These are phyloP conservation scores for Eutrigla gurnardus DNA, from an alignment of 2,797 vertebrate genomes.

Conservation along the genomic window DNA sequence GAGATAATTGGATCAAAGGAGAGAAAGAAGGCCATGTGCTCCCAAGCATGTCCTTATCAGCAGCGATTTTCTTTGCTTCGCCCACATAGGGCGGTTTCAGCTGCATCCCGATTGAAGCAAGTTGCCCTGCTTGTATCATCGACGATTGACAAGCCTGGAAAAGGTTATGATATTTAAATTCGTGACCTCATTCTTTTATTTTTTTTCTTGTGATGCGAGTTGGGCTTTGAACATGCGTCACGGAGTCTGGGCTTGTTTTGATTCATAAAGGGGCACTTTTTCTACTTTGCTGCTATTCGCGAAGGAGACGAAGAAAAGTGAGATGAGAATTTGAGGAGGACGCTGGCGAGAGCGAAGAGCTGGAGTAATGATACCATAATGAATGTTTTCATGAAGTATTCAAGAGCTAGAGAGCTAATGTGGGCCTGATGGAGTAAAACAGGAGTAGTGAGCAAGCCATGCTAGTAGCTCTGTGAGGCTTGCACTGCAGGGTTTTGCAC, in stretches of 20 bases:
- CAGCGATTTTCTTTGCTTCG: conserved; percentile 62
- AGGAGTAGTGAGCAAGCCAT: neutral
- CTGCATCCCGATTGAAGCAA: conserved; percentile 64
- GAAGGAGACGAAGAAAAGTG: conserved; percentile 38
- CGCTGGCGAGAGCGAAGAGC: conserved; percentile 3
- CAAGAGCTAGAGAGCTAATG: conserved; percentile 5
- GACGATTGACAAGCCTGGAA: conserved; percentile 75
- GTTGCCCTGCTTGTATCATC: conserved; percentile 43
- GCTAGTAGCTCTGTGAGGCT: neutral
- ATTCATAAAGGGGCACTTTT: conserved; percentile 49
- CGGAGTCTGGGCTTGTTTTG: conserved; percentile 42
- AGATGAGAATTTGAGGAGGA: conserved; percentile 28
- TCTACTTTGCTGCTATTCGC: conserved; percentile 21
- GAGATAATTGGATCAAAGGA: conserved; percentile 72
- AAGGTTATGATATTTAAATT: conserved; percentile 82
- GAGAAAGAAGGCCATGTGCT: conserved; percentile 56
- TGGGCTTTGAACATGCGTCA: conserved; percentile 46
- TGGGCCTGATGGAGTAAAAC: conserved; percentile 9
- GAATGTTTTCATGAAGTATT: conserved; percentile 35
- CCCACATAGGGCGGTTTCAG: conserved; percentile 68
- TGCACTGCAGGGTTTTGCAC: neutral
- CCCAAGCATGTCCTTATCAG: conserved; percentile 73
- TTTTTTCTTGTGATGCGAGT: conserved; percentile 14
- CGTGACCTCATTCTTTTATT: conserved; percentile 64
- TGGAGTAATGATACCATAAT: neutral